These are phyloP conservation scores for Diarsia mendica DNA, from an alignment of 2,888 invertebrate species.

Conservation along the genomic window DNA sequence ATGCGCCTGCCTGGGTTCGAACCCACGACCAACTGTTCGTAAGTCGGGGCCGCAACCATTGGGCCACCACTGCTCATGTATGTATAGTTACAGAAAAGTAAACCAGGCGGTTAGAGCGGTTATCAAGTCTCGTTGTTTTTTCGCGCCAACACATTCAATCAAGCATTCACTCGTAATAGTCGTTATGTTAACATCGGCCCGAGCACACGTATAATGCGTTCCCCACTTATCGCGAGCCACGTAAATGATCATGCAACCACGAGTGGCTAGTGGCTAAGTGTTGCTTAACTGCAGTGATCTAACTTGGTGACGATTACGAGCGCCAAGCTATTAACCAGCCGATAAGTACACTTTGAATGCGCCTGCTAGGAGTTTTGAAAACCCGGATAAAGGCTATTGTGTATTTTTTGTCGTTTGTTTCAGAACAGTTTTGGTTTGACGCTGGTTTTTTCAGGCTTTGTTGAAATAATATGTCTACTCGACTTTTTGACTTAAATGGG, in stretches of 20 bases:
- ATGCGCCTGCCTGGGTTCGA: too few relatives aligned
- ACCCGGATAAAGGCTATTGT: slow-evolving; percentile 24
- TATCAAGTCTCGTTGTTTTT: slow-evolving; percentile 42
- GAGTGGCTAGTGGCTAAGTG: slow-evolving; percentile 29
- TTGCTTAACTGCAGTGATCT: slow-evolving; percentile 60
- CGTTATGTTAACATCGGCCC: slow-evolving; percentile 52
- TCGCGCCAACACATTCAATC: slow-evolving; percentile 50
- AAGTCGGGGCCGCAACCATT: too few relatives aligned
- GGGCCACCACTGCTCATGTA: too few relatives aligned
- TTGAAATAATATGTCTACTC: neutral
- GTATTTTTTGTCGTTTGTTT: slow-evolving; percentile 13
- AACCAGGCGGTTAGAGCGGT: slow-evolving; percentile 31
- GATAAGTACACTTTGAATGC: slow-evolving; percentile 37
- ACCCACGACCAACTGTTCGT: too few relatives aligned
- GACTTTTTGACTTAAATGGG: neutral
- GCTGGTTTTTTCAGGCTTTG: neutral
- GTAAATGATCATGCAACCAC: slow-evolving; percentile 62
- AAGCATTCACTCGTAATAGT: slow-evolving; percentile 53
- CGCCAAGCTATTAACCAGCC: slow-evolving; percentile 22
- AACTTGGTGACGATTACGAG: slow-evolving; percentile 51
- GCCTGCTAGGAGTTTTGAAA: slow-evolving; percentile 2
- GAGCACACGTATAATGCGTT: slow-evolving; percentile 54
- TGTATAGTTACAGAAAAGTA: neutral
- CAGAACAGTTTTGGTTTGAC: neutral
- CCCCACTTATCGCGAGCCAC: slow-evolving; percentile 57